Percentiles rank a stretch among this genome's conserved stretches.
Evolutionary conservation across 2,888 invertebrate species (phyloP).

Genomic region (Drosophila nr. perissopoda): DNA sequence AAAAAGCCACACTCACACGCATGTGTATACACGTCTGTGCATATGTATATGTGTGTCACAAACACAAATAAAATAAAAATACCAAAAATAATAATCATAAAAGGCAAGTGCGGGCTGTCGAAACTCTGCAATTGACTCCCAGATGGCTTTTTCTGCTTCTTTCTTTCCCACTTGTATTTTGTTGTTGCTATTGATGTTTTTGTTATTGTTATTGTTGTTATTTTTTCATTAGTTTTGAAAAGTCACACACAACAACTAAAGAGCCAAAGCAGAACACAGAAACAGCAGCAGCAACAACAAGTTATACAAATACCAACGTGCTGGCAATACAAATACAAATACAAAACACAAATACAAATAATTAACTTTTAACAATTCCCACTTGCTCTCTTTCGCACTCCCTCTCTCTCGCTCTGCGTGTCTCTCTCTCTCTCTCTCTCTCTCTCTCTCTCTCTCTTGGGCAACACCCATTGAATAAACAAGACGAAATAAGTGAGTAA

Average conservation of each 20-base stretch:
- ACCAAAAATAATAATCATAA: slow-evolving; percentile 24
- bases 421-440: slow-evolving; percentile 5
- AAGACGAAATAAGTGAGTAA: slow-evolving; percentile 45
- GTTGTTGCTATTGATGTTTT: slow-evolving; percentile 22
- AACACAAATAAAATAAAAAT: slow-evolving; percentile 24
- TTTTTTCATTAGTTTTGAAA: slow-evolving; percentile 20
- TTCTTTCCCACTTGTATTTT: slow-evolving; percentile 1
- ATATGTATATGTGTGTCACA: slow-evolving; percentile 22
- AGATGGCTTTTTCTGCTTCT: slow-evolving; percentile 20
- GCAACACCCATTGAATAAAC: slow-evolving; percentile 69
- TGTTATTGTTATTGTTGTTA: slow-evolving; percentile 6
- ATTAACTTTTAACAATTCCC: slow-evolving; percentile 74
- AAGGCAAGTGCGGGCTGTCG: slow-evolving; percentile 38
- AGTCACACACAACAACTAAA: slow-evolving; percentile 48
- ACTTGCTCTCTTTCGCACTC: slow-evolving; percentile 14
- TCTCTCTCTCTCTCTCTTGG: slow-evolving; percentile 1
- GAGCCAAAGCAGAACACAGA: slow-evolving; percentile 42
- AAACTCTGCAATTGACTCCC: slow-evolving; percentile 56
- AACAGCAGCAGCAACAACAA: slow-evolving; percentile 24
- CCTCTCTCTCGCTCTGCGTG: slow-evolving; percentile 12
- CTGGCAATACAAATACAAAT: slow-evolving; percentile 76
- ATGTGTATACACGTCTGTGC: slow-evolving; percentile 4
- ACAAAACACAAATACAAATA: slow-evolving; percentile 72
- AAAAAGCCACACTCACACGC: not conserved
- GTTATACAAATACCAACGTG: slow-evolving; percentile 73